Percentiles rank a stretch among this genome's conserved stretches.
phyloP scores from a whole-genome alignment of 1,140 invertebrate species.

The Holotrichia oblita region DNA sequence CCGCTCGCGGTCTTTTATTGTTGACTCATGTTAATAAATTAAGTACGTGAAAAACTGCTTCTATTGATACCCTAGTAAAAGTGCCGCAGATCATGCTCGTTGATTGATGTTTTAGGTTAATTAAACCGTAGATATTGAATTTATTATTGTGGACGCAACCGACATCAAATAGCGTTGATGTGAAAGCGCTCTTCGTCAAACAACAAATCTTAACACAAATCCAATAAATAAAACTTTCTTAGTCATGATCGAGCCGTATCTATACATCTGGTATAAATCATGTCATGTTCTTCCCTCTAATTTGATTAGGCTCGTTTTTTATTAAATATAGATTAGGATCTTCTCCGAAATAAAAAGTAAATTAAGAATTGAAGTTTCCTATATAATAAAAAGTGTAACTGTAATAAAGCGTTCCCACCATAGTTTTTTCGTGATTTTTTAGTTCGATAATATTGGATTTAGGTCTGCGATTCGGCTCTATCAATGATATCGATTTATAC shows the following conservation, averaged over 20 bases:
- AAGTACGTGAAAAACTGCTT: neutral
- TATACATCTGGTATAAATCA: neutral
- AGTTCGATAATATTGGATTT: no score
- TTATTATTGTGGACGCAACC: conserved; percentile 13
- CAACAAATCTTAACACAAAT: conserved; percentile 13
- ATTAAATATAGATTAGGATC: neutral
- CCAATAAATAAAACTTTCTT: neutral
- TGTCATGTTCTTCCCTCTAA: neutral
- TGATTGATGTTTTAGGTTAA: conserved; percentile 34
- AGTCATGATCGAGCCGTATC: neutral
- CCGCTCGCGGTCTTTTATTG: conserved; percentile 11
- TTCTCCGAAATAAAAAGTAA: neutral
- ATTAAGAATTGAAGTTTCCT: neutral
- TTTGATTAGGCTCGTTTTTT: neutral
- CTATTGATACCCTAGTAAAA: neutral
- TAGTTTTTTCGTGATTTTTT: no score
- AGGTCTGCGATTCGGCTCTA: no score
- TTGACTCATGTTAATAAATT: conserved; percentile 31
- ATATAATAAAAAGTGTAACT: no score
- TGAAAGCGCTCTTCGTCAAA: conserved; percentile 1
- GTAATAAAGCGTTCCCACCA: no score
- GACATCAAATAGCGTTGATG: conserved; percentile 5
- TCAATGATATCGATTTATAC: no score
- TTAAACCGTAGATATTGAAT: conserved; percentile 27
- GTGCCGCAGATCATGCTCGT: neutral